Evolutionary conservation across 2,113 vertebrate species (phyloP), one percentile per base, ranked within the genome.

Genomic region (Panthera uncia): DNA sequence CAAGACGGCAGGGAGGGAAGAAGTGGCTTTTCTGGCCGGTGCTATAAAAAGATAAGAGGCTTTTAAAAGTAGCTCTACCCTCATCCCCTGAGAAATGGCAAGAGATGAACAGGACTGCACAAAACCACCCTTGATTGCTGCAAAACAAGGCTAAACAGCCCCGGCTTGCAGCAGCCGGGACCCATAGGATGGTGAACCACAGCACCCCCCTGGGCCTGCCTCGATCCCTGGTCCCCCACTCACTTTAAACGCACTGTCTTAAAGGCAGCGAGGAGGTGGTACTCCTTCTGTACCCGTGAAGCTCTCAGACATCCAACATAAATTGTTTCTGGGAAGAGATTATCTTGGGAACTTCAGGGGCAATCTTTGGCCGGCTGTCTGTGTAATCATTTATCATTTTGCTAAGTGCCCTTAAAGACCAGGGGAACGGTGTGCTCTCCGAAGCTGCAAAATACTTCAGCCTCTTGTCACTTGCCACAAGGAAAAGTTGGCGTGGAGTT

Each of bases 321-420:
- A 86, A 63, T 74, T 95, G 88, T 86, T 93, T 96, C 91, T 94
- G 52, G 90, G 79, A 97, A 83, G 48, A 93, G 71, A 92, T 96
- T 96, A 86, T 92, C 27, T 81, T 95, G n/a, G 38, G 50, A 85
- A 95, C 27, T 33, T 63, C 89, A 95, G 90, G 84, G 93, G 45
- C 74, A 93, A 57, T 94, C 63, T 97, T 93, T 10, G 9, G 76
- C 45, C 1, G 5, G 73, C 57, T 94, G 81, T 82, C 27, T 87
- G 57, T 82, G 16, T 93, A 78, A 98, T 94, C 73, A 95, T 93
- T 96, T 97, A 86, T 97, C 66, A 89, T 97, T 97, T 97, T 83
- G 89, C 57, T 97, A 97, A 97, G 65, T 11, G 87, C 36, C 14
- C 31, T 96, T 93, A 48, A 96, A 82, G 68, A 80, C 68, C 78